Base-by-base conservation (phyloP, 2,797 vertebrate genomes). In the Staurois parvus region DNA sequence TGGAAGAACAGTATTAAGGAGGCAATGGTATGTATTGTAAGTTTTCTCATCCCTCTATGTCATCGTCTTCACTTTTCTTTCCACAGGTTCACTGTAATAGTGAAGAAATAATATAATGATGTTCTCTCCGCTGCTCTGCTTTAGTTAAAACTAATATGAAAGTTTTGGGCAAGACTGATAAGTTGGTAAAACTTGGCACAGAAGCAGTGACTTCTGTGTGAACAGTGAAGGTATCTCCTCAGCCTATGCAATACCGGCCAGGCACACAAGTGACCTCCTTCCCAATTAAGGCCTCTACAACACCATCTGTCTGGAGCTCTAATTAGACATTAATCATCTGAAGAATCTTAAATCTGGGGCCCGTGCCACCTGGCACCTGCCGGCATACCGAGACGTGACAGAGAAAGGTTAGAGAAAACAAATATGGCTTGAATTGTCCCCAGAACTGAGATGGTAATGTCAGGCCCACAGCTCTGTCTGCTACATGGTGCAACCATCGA, bases 241-340 rank as follows among this genome's bases (percentile, higher is more conserved):
- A 42, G 48, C 29, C 45, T 59, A 1, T 9, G 42, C 64, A 84
- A 40, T 70, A 66, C 37, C 15, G 21, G 12, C 72, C 40, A 29
- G 29, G 40, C 59, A 64, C 81, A 66, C 56, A n/a, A 64, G 34
- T 84, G 48, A 79, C 84, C 69, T 59, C 76, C 76, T 59, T 56
- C 69, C 69, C 69, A 79, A 72, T 84, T 79, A 79, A 32, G 76
- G 56, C 64, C 56, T 67, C 34, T 11, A 52, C 29, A 10, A 21
- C 70, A 30, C 84, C 84, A 85, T 85, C 84, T 85, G 84, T 66
- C 72, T 76, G 62, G 70, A 72, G 66, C 77, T 68, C 84, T 85
- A 85, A 85, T 85, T 85, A 85, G 84, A 75, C 15, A 15, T 17
- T 45, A 56, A 48, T 73, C 76, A 79, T 79, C 69, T 19, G 40